phyloP scores from a whole-genome alignment of 2,797 vertebrate genomes.

The Gallirallus australis region DNA sequence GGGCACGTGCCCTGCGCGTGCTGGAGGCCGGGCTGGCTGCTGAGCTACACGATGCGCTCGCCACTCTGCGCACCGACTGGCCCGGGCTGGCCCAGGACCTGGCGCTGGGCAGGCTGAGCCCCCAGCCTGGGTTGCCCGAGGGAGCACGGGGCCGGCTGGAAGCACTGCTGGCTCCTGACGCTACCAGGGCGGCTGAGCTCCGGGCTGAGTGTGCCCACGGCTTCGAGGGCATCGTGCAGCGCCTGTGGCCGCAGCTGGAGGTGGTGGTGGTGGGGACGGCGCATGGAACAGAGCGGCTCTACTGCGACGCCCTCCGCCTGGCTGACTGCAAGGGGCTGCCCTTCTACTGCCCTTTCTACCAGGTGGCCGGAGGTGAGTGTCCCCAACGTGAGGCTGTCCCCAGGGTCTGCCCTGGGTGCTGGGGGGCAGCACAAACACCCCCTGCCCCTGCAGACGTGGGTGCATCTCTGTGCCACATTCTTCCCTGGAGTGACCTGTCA shows the following conservation, averaged over 20 bases:
- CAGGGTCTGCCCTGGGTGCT: not conserved
- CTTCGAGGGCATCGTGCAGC: slow-evolving; percentile 83
- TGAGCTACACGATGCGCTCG: slow-evolving; percentile 85
- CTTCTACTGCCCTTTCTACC: slow-evolving; percentile 91
- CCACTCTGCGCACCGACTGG: slow-evolving; percentile 79
- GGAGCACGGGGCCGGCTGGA: slow-evolving; percentile 73
- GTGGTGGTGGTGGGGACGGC: slow-evolving; percentile 85
- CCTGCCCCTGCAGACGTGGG: rapidly evolving
- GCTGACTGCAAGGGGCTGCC: slow-evolving; percentile 86
- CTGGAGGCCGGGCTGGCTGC: slow-evolving; percentile 87
- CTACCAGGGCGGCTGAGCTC: slow-evolving; percentile 81
- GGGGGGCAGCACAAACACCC: not conserved
- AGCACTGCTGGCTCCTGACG: slow-evolving; percentile 76
- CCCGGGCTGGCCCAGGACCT: slow-evolving; percentile 84
- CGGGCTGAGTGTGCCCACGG: slow-evolving; percentile 77
- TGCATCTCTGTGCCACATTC: not conserved
- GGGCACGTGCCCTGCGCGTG: slow-evolving; percentile 75
- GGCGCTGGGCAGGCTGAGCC: slow-evolving; percentile 80
- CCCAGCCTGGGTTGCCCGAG: slow-evolving; percentile 74
- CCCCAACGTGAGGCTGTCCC: rapidly evolving
- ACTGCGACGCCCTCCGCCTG: slow-evolving; percentile 81
- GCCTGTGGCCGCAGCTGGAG: slow-evolving; percentile 89
- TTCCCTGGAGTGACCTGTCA: not conserved
- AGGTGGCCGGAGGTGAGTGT: slow-evolving; percentile 87
- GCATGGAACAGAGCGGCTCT: slow-evolving; percentile 85